Evolutionary conservation across 2,113 vertebrate species (phyloP).

Genomic region (Melanostigma gelatinosum): DNA sequence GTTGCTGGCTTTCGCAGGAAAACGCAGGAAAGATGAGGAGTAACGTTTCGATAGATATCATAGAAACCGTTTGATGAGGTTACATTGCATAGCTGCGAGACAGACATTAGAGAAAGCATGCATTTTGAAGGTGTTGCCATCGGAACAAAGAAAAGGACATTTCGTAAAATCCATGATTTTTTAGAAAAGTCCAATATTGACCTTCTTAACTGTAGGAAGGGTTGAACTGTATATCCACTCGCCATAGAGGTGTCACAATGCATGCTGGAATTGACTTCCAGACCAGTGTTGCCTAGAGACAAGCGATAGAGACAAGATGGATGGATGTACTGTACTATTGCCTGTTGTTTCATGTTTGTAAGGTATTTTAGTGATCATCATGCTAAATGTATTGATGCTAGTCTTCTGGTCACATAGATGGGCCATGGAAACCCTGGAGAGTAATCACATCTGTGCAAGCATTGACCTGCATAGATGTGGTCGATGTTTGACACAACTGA

Average conservation of each 20-base stretch:
- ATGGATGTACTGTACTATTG: background rate
- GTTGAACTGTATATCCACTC: background rate
- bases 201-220: accelerated
- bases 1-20: no score
- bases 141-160: no score
- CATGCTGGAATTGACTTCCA: background rate
- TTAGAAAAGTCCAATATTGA: background rate
- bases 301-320: background rate
- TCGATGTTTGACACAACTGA: slow-evolving; percentile 5
- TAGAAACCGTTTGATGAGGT: no score
- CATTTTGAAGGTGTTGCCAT: no score
- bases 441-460: background rate
- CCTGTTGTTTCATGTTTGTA: background rate
- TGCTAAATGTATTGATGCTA: background rate
- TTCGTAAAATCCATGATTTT: no score
- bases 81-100: no score
- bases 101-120: no score
- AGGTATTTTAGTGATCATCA: background rate
- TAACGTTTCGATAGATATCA: no score
- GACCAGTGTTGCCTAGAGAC: background rate
- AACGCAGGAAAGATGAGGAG: no score
- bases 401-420: background rate
- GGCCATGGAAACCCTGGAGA: background rate
- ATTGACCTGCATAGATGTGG: slow-evolving; percentile 11
- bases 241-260: background rate